Evolutionary conservation across 2,797 vertebrate genomes (phyloP), one percentile per base, ranked within the genome.

Genomic region (Scolopax rusticola): DNA sequence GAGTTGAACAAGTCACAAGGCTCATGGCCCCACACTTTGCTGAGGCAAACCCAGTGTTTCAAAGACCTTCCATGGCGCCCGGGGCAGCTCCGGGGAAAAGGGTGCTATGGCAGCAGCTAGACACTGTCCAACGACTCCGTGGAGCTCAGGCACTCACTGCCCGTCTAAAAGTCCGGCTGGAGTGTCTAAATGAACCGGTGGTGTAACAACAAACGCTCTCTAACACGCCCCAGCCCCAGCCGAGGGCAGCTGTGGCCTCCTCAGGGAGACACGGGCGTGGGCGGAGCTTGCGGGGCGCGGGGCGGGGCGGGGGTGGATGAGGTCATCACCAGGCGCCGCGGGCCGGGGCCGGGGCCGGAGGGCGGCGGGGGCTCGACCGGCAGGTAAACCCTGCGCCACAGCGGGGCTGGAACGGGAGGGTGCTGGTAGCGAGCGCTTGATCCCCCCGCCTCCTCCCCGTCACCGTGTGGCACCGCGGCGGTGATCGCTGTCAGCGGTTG

Each of bases 281-380:
- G 27, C 28, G 24, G 47, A 5, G 27, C n/a, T 28, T 7, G 30
- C 16, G 6, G 9, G 12, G 5, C 3, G 33, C 25, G 14, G 4
- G 12, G 3, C 8, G 8, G 36, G 57, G 2, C 48, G 6, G 18
- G 8, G 4, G 5, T 1, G 6, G 3, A 3, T 60, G 67, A 86
- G 25, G 71, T 85, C 93, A 96, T 85, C 84, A 33, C 6, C 10
- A 13, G 41, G 75, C 61, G 79, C 89, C 54, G 64, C 32, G 60
- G 73, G n/a, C 54, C 50, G 19, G 71, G 73, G n/a, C 54, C 50
- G 19, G 71, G 63, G 36, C 14, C 3, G 57, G 21, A 48, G 19
- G 32, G 74, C 20, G 38, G n/a, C 5, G n/a, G 47, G 25, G n/a
- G 15, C 4, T 54, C 4, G 17, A 15, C 12, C 6, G 79, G 65